A percentile compares a stretch with the other conserved stretches of the same genome.
phyloP scores from a whole-genome alignment of 1,140 invertebrate species.

The Leptonema lineaticorne region DNA sequence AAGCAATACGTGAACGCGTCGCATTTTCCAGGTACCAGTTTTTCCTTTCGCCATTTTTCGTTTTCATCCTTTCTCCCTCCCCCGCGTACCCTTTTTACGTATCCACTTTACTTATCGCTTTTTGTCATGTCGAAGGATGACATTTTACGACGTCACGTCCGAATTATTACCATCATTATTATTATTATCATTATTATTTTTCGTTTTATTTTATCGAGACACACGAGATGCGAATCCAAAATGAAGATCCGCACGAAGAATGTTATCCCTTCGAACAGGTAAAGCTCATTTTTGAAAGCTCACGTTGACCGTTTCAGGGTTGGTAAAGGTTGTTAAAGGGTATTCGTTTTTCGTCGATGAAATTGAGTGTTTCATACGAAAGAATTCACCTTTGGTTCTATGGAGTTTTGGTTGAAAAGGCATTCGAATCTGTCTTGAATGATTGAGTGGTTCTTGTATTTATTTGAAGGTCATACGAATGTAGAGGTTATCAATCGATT shows the following conservation, averaged over 20 bases:
- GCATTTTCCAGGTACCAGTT: too few species aligned
- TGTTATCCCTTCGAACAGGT: neutral
- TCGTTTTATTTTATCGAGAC: neutral
- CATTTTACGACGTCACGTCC: constrained; percentile 10
- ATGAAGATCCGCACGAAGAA: neutral
- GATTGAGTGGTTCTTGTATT: too few species aligned
- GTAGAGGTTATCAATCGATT: too few species aligned
- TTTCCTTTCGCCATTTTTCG: too few species aligned
- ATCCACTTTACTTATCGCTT: too few species aligned
- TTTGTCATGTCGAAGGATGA: too few species aligned
- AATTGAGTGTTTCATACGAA: neutral
- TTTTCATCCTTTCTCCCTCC: too few species aligned
- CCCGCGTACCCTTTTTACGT: too few species aligned
- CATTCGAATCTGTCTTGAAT: neutral
- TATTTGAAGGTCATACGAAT: too few species aligned
- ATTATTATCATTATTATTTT: neutral
- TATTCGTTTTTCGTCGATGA: neutral
- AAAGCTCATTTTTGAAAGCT: neutral
- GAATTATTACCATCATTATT: constrained; percentile 2
- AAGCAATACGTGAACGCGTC: too few species aligned
- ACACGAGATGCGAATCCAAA: neutral
- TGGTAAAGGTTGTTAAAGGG: neutral
- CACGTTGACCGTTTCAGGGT: too few species aligned
- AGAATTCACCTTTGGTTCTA: constrained; percentile 1
- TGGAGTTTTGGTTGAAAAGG: constrained; percentile 2